Conservation (phyloP, 2,888 invertebrate genomes). For the Dolichopus griseipennis region DNA sequence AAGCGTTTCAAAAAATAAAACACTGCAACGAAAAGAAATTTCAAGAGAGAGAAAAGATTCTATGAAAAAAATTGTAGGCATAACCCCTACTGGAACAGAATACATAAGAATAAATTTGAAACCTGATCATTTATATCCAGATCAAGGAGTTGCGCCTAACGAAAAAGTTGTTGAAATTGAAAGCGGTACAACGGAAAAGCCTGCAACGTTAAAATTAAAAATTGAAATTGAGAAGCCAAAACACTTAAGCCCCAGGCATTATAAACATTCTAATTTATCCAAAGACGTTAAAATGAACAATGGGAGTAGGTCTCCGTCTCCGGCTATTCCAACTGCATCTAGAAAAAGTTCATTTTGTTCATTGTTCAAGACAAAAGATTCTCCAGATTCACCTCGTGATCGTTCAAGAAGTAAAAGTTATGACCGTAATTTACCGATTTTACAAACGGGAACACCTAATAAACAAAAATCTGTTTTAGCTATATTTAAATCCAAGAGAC, state of each 20-base stretch:
- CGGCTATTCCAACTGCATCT: constrained; percentile 55
- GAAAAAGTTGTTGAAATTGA: constrained; percentile 35
- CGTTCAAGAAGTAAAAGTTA: constrained; percentile 60
- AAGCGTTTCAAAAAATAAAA: not conserved
- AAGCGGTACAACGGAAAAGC: constrained; percentile 43
- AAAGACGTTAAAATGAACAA: constrained; percentile 31
- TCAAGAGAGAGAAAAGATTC: constrained; percentile 10
- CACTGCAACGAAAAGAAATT: not conserved
- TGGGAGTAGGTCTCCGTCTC: constrained; percentile 56
- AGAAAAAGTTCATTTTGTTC: constrained; percentile 75
- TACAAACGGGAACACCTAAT: constrained; percentile 50
- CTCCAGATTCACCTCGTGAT: constrained; percentile 42
- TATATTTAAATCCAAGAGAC: constrained; percentile 54
- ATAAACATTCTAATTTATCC: constrained; percentile 31
- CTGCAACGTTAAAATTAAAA: constrained; percentile 51
- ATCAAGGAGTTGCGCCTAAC: constrained; percentile 45
- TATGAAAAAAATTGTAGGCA: constrained; percentile 34
- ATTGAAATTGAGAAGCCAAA: constrained; percentile 42
- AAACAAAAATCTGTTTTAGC: constrained; percentile 61
- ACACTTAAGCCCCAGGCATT: constrained; percentile 46
- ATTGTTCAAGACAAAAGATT: constrained; percentile 62
- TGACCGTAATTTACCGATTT: constrained; percentile 33
- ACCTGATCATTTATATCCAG: constrained; percentile 63
- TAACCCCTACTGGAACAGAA: constrained; percentile 43
- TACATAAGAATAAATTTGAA: constrained; percentile 62